Percentiles rank a stretch among this genome's conserved stretches.
These are phyloP conservation scores for Eueides isabella DNA, from an alignment of 1,140 invertebrate genomes.

Conservation along the genomic window DNA sequence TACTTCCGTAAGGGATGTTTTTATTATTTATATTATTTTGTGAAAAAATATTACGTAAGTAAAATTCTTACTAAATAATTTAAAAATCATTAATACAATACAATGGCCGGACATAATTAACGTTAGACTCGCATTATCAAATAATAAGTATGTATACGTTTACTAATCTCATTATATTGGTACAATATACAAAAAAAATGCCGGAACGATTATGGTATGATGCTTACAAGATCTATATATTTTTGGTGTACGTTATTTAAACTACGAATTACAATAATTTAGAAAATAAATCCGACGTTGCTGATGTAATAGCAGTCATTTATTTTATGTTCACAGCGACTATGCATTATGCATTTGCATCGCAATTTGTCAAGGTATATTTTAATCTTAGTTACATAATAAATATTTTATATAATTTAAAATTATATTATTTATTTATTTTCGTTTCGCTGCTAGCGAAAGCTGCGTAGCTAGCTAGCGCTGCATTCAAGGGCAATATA, in stretches of 20 bases:
- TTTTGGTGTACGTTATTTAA: not conserved
- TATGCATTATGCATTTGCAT: conserved; percentile 50
- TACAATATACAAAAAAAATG: not conserved
- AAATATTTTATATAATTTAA: not conserved
- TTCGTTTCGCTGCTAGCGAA: too few relatives aligned
- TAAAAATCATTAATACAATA: not conserved
- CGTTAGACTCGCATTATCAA: not conserved
- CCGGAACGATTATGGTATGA: not conserved
- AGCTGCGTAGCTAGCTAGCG: too few relatives aligned
- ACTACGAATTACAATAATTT: not conserved
- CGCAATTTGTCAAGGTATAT: conserved; percentile 32
- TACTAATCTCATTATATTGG: not conserved
- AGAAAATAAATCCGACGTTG: conserved; percentile 27
- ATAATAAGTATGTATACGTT: not conserved
- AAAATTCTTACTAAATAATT: not conserved
- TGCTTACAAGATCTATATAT: not conserved
- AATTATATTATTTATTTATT: not conserved
- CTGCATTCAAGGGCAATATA: too few relatives aligned
- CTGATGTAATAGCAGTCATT: conserved; percentile 33
- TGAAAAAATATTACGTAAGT: not conserved
- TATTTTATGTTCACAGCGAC: conserved; percentile 44
- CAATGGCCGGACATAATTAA: not conserved
- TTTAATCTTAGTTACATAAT: conserved; percentile 20
- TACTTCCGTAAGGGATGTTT: too few relatives aligned
- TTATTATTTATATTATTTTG: too few relatives aligned